Percentiles rank a stretch among this genome's conserved stretches.
Conservation (phyloP, 2,888 invertebrate genomes). For the Nomada flava region DNA sequence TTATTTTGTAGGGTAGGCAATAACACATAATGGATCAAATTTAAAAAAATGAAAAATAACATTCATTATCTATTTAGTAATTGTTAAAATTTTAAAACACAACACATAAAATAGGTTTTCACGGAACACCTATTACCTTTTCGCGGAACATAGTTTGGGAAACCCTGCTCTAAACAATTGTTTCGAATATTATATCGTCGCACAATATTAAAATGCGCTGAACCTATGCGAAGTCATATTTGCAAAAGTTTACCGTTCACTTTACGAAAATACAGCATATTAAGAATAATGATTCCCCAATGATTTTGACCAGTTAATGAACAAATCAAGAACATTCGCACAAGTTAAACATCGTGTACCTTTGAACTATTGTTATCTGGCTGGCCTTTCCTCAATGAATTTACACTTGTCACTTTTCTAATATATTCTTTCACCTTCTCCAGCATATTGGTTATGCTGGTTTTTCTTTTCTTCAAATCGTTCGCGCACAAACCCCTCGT, state of each 20-base stretch:
- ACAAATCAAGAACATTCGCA: neutral
- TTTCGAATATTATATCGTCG: too few relatives aligned
- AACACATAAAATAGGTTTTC: too few relatives aligned
- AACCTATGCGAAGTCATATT: too few relatives aligned
- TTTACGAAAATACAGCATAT: neutral
- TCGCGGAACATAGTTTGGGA: too few relatives aligned
- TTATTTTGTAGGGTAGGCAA: too few relatives aligned
- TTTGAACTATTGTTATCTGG: neutral
- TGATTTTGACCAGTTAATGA: neutral
- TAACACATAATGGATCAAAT: too few relatives aligned
- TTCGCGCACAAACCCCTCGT: neutral
- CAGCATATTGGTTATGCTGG: slow-evolving; percentile 5
- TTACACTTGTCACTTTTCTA: neutral
- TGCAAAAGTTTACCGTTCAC: neutral
- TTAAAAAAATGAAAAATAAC: too few relatives aligned
- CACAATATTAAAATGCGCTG: too few relatives aligned
- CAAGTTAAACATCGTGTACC: slow-evolving; percentile 26
- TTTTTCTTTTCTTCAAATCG: neutral
- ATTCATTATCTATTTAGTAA: too few relatives aligned
- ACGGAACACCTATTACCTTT: too few relatives aligned
- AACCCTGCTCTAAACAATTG: too few relatives aligned
- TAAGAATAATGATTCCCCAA: neutral
- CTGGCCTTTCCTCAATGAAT: neutral
- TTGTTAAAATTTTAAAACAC: too few relatives aligned
- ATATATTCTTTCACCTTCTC: slow-evolving; percentile 33